Base-by-base conservation (phyloP, 2,797 vertebrate genomes). In the Hyperoplus immaculatus region DNA sequence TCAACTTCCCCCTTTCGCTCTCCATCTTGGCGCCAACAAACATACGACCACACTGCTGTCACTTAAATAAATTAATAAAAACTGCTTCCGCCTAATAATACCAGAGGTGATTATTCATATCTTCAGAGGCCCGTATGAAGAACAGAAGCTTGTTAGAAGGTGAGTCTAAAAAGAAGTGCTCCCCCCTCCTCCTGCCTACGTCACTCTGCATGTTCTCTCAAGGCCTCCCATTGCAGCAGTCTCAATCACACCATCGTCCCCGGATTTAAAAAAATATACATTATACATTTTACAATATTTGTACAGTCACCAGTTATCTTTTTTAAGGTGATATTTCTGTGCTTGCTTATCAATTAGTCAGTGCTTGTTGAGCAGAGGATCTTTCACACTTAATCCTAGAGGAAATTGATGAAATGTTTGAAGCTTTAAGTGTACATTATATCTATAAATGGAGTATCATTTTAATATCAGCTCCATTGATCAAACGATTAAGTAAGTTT, bases 101-200 rank as follows among this genome's bases (percentile, higher is more conserved):
- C 59, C 8, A 21, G 58, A 72, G 15, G 72, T 45, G 72, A 74
- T 69, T 84, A 75, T 83, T 79, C 49, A 65, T 64, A 78, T 77
- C 76, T 69, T 63, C 73, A 85, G 56, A 84, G 63, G 72, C 18
- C 60, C 55, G 61, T 60, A 53, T 78, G 73, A 82, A 78, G 65
- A 83, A 42, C 46, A 81, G 57, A 87, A 77, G 74, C 88, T 93
- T 85, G 29, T 71, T 69, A 47, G 83, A 82, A 87, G 67, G 79
- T 87, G 80, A 88, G 61, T 86, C 85, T 84, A 88, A 87, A 88
- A 72, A 88, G 72, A 88, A 85, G 45, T 75, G 21, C 36, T 4
- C 53, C 39, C 18, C 13, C 58, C 46, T 41, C 10, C 38, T 12
- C 21, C 36, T 13, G 55, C 71, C 63, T 75, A 77, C 61, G 21